phyloP scores from a whole-genome alignment of 1,140 invertebrate species.

The Laodelphax striatellus region DNA sequence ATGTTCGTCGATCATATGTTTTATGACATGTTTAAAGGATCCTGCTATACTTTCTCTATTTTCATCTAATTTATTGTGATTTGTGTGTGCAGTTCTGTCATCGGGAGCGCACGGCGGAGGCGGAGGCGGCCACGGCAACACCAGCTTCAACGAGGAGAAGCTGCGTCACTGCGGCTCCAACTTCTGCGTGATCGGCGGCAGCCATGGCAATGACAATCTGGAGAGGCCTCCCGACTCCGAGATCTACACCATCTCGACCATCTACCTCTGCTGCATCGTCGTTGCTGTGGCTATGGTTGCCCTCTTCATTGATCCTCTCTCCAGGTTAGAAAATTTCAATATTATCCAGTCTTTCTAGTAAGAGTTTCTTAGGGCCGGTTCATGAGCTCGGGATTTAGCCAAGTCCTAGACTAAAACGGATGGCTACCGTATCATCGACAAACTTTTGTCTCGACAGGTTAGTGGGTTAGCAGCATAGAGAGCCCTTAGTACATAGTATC shows the following conservation, averaged over 20 bases:
- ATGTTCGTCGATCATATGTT: no score
- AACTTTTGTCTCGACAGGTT: no score
- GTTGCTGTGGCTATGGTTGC: slow-evolving; percentile 76
- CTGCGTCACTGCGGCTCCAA: slow-evolving; percentile 65
- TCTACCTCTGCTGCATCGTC: slow-evolving; percentile 77
- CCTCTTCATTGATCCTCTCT: slow-evolving; percentile 78
- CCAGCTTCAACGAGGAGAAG: slow-evolving; percentile 35
- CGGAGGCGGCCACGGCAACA: slow-evolving; percentile 30
- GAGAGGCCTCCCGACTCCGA: slow-evolving; percentile 65
- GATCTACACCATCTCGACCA: slow-evolving; percentile 76
- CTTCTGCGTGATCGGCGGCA: slow-evolving; percentile 57
- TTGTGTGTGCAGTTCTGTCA: slow-evolving; percentile 50
- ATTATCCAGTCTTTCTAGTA: no score
- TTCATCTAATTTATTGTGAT: neutral
- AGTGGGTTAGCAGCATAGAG: no score
- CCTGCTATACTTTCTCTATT: no score
- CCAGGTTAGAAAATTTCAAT: slow-evolving; percentile 43
- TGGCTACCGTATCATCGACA: no score
- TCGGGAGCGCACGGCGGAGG: slow-evolving; percentile 56
- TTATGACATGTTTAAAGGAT: no score
- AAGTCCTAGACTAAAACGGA: no score
- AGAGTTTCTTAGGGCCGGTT: no score
- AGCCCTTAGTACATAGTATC: no score
- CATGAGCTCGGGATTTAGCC: no score
- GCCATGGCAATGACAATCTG: slow-evolving; percentile 53